Conservation (phyloP, 2,113 vertebrate species). For the Eonycteris spelaea region DNA sequence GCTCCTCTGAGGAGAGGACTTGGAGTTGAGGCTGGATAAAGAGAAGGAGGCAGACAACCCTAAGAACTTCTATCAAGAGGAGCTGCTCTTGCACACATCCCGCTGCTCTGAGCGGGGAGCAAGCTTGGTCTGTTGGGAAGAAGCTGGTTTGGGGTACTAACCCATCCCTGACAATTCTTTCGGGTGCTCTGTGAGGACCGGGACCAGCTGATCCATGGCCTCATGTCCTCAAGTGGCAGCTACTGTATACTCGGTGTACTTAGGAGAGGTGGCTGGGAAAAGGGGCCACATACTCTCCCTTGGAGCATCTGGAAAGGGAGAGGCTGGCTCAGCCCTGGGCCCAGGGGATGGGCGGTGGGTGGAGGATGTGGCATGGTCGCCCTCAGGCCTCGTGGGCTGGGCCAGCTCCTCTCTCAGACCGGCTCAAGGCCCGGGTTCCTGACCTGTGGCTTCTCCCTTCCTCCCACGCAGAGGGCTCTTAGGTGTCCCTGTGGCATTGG, state of each 20-base stretch:
- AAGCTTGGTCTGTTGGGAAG: background rate
- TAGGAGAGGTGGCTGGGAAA: background rate
- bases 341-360: background rate
- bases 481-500: background rate
- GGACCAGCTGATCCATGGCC: background rate
- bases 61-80: background rate
- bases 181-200: background rate
- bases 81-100: background rate
- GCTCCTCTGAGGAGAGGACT: background rate
- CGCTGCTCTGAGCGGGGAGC: background rate
- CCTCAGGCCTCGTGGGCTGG: background rate
- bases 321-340: background rate
- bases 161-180: too few species aligned
- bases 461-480: background rate
- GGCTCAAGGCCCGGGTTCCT: background rate
- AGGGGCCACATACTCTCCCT: background rate
- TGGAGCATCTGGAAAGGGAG: background rate
- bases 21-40: background rate
- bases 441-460: background rate
- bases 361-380: background rate
- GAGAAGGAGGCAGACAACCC: background rate
- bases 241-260: background rate
- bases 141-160: background rate
- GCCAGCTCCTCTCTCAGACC: background rate
- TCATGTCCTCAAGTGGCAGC: background rate